Conservation (phyloP, 2,888 invertebrate genomes). For the Eupsilia transversa region DNA sequence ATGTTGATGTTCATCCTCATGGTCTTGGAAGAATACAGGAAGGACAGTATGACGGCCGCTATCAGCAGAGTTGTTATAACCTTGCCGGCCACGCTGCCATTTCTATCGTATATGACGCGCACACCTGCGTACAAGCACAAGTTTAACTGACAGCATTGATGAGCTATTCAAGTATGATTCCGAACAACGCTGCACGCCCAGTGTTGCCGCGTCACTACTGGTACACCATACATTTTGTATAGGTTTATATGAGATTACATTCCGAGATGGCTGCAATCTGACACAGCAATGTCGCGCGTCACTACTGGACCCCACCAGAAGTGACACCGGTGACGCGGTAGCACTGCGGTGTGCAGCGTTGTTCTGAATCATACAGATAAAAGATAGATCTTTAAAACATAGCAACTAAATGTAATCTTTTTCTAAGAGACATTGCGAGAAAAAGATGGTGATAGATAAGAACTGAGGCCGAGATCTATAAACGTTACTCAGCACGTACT, state of each 20-base stretch:
- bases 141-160: not conserved
- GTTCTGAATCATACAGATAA: no score
- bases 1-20: constrained; percentile 93
- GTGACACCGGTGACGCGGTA: no score
- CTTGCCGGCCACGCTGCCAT: constrained; percentile 93
- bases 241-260: no score
- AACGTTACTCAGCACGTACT: not conserved
- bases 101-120: constrained; percentile 95
- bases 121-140: constrained; percentile 87
- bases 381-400: not conserved
- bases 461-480: not conserved
- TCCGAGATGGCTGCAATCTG: no score
- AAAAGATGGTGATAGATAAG: not conserved
- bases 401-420: not conserved
- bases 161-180: no score
- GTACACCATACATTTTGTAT: no score
- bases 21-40: constrained; percentile 92
- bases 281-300: no score
- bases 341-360: no score
- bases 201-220: no score
- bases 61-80: constrained; percentile 93
- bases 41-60: constrained; percentile 92
- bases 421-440: not conserved
- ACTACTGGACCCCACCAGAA: no score
- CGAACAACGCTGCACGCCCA: no score